Conservation (phyloP, 2,113 vertebrate genomes). For the Lonchura striata region DNA sequence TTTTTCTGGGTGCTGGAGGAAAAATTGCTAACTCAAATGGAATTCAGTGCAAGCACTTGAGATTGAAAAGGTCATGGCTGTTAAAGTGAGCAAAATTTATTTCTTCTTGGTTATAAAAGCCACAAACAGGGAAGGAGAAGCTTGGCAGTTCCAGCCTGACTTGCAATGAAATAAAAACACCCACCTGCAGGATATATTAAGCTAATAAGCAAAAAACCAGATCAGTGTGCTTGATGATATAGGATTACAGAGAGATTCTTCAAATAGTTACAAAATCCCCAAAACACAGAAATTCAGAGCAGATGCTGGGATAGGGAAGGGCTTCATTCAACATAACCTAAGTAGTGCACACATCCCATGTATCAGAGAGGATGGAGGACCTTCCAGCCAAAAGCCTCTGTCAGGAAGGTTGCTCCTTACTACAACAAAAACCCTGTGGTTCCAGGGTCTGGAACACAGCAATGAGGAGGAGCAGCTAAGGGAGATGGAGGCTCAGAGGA, state of each 20-base stretch:
- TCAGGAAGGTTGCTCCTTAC: background rate
- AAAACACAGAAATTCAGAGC: background rate
- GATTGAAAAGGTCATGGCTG: constrained; percentile 17
- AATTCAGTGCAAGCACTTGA: background rate
- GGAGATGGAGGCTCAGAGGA: background rate
- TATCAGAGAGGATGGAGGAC: background rate
- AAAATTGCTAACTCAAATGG: background rate
- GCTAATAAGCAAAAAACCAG: background rate
- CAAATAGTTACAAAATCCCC: background rate
- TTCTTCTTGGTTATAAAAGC: background rate
- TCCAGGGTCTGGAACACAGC: background rate
- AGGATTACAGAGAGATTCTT: background rate
- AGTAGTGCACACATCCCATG: rapidly evolving
- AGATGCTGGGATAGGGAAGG: background rate
- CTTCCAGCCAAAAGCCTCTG: rapidly evolving
- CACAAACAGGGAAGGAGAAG: background rate
- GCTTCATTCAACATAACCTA: background rate
- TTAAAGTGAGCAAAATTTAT: background rate
- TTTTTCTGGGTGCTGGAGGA: background rate
- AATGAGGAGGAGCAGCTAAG: background rate
- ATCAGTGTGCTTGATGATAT: background rate
- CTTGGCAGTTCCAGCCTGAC: background rate
- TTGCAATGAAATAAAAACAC: background rate
- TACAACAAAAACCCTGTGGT: background rate
- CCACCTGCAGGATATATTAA: background rate